Evolutionary conservation across 2,797 vertebrate species (phyloP), one percentile per base, ranked within the genome.

Genomic region (Microcaecilia unicolor): DNA sequence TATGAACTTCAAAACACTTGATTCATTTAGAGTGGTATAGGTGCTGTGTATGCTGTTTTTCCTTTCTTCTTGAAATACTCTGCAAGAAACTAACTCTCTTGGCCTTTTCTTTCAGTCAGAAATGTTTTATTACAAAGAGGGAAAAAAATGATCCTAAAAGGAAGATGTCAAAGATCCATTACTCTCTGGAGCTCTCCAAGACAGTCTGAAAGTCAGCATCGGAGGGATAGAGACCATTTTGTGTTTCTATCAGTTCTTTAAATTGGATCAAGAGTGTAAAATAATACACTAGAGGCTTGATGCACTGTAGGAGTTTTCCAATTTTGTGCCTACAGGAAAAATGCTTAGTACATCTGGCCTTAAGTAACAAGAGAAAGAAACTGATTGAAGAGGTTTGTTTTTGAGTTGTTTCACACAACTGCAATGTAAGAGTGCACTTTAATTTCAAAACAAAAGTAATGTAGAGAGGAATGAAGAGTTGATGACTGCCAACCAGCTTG

Each of bases 91-190:
- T 50, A 44, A 51, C 40, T n/a, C n/a, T n/a, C n/a, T 44, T 43
- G 30, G 51, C 42, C 25, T 68, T 67, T 61, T 60, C 44, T 71
- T 58, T 71, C 51, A 46, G 57, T 66, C 58, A 70, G 57, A n/a
- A 67, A 46, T 58, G 70, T 74, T 72, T 64, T 66, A 68, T 71
- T 78, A 73, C 70, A 76, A 64, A 67, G 55, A 28, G 33, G 43
- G n/a, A 14, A 48, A 70, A 66, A 64, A 60, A 64, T 26, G 8
- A 54, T 55, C 28, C 50, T 66, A 55, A 54, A 38, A 65, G 58
- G 55, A 55, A 69, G 41, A 65, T 44, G 56, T 34, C 48, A 58
- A 63, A 49, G 52, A 61, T 59, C 46, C 31, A 56, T 55, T 8
- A 6, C 66, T 51, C 64, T 74, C 61, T 37, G 37, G 63, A 47